Base-by-base conservation (phyloP, 1,140 invertebrate genomes). In the Drosophila ambigua region DNA sequence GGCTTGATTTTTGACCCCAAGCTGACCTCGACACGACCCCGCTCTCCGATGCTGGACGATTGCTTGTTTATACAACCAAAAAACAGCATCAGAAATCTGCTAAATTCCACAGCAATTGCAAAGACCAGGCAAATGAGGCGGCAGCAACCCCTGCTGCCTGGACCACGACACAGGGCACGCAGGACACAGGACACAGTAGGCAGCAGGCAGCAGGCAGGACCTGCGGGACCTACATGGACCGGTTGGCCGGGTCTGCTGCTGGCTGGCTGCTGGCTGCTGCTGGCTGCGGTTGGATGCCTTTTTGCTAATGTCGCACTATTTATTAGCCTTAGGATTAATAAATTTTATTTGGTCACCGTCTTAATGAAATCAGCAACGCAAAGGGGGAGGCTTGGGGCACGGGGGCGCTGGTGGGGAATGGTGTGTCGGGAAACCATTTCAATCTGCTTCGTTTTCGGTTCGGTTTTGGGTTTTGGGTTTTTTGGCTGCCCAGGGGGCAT, bases 281-380 rank as follows among this genome's bases (percentile, higher is more conserved):
- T 31, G 7, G 9, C 52, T 84, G 79, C 50, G 72, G 84, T 87
- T 72, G 64, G 63, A 61, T 77, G 61, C 61, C 61, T 65, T 60
- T 61, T 79, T 72, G 63, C 74, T 82, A 84, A 84, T 90, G 80
- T 84, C 79, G 74, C 77, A 88, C 81, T 90, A 89, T 89, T 89
- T 89, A 89, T 90, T 90, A 90, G 85, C 87, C 83, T 49, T 53
- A 87, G 82, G 82, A 90, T 90, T 90, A 90, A 90, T 90, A 82
- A 90, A 90, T 90, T 90, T 71, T 90, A 90, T 90, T 90, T 90
- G 85, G 85, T 90, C 85, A 90, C 85, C 88, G 77, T 77, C 77
- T 76, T 89, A 84, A 88, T 88, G 83, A 89, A 88, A 88, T 89
- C 83, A 83, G 60, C 76, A 76, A 72, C 65, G 77, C 78, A 28